phyloP scores from a whole-genome alignment of 2,888 invertebrate species.

The Synanthedon myopaeformis region DNA sequence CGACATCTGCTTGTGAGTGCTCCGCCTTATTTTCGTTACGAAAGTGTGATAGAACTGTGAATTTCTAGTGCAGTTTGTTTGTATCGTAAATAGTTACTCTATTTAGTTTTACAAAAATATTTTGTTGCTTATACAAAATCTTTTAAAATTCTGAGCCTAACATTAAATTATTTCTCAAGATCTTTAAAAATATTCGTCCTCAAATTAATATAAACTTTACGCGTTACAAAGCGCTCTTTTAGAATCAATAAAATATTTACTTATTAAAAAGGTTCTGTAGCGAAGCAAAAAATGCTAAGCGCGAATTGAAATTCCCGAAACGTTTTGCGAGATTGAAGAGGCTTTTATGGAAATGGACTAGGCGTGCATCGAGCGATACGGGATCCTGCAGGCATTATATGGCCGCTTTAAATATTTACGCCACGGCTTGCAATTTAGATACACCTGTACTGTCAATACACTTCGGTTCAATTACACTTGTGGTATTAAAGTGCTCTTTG shows the following conservation, averaged over 20 bases:
- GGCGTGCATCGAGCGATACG: conserved; percentile 52
- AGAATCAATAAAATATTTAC: conserved; percentile 15
- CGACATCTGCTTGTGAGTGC: background rate
- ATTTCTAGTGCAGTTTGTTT: background rate
- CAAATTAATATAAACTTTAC: background rate
- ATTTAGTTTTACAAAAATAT: no score
- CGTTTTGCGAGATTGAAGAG: conserved; percentile 68
- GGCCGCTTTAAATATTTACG: conserved; percentile 60
- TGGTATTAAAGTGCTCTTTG: background rate
- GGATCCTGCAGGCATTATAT: conserved; percentile 18
- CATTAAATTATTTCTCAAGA: background rate
- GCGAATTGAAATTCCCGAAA: conserved; percentile 65
- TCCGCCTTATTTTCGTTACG: background rate
- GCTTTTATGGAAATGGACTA: conserved; percentile 69
- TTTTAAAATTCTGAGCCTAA: no score
- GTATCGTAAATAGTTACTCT: background rate
- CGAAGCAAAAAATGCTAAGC: conserved; percentile 45
- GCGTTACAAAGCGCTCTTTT: background rate
- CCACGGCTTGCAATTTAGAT: conserved; percentile 42
- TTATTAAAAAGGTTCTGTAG: conserved; percentile 15
- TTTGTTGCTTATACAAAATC: no score
- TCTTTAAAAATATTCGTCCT: background rate
- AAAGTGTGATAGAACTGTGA: background rate
- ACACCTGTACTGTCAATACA: conserved; percentile 17
- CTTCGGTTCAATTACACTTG: background rate